Evolutionary conservation across 2,797 vertebrate species (phyloP), one percentile per base, ranked within the genome.

Genomic region (Brachyalestes nurse): DNA sequence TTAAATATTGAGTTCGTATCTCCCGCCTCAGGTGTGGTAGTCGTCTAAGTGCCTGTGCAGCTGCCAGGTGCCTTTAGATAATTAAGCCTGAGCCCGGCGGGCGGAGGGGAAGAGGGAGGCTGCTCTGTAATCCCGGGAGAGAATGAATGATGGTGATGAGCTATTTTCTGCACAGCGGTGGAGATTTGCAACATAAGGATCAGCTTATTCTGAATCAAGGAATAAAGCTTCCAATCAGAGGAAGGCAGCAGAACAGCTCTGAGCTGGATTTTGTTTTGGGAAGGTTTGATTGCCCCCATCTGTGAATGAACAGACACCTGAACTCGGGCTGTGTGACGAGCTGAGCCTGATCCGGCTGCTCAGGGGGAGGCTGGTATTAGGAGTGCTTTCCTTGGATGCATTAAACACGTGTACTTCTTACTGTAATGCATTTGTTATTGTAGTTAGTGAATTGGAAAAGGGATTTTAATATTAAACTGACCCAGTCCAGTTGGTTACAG

Each of bases 61-160:
- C 86, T 90, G 89, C 82, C 42, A 45, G 10, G 42, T 45, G 87
- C 82, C 81, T 87, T 71, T 81, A 83, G 88, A 82, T 91, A 90
- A 92, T 92, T 65, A 66, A 70, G 71, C 57, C 79, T 45, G 71
- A 82, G 77, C 60, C 8, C 47, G 65, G 25, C 19, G 38, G 42
- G 23, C 42, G 25, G 62, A 21, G 2, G 65, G 57, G 17, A 55
- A 80, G 62, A 58, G 42, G 0, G 9, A 84, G 78, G 71, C 82
- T 49, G n/a, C 9, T 67, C 45, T 19, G 10, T 60, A 13, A 12
- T 8, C 2, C 3, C n/a, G 25, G 17, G 19, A 65, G 49, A 9
- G 5, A 14, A 71, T 58, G 58, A 58, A 25, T 28, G 78, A 80
- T 77, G 66, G 14, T 19, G 28, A 21, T 34, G 40, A 67, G 38